Percentiles rank a stretch among this genome's conserved stretches.
Conservation (phyloP, 2,797 vertebrate genomes). For the Falco naumanni region DNA sequence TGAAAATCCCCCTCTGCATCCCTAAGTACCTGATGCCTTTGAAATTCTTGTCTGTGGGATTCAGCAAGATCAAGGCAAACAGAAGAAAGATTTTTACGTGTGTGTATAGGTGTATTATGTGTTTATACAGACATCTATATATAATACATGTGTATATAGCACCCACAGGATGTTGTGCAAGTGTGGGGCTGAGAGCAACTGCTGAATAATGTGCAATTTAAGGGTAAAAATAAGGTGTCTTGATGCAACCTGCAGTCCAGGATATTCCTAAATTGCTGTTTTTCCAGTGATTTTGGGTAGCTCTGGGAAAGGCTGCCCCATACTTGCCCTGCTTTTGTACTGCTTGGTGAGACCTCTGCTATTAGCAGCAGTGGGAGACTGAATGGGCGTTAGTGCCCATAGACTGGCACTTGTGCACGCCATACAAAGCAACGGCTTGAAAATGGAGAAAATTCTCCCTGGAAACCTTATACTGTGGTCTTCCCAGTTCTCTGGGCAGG, state of each 20-base stretch:
- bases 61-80: background rate
- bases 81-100: background rate
- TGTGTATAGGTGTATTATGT: background rate
- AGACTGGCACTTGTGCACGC: background rate
- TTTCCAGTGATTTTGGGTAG: rapidly evolving
- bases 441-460: background rate
- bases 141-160: background rate
- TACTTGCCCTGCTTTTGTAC: background rate
- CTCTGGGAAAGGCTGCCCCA: background rate
- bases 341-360: background rate
- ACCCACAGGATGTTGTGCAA: background rate
- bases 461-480: background rate
- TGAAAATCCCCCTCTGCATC: background rate
- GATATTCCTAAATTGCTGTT: background rate
- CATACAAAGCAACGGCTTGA: background rate
- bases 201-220: background rate
- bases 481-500: background rate
- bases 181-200: background rate
- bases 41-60: background rate
- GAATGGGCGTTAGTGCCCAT: rapidly evolving
- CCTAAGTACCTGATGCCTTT: background rate
- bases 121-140: background rate
- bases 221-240: background rate
- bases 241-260: background rate
- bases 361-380: background rate